Evolutionary conservation across 2,888 invertebrate genomes (phyloP), one percentile per base, ranked within the genome.

Genomic region (Ochropleura leucogaster): DNA sequence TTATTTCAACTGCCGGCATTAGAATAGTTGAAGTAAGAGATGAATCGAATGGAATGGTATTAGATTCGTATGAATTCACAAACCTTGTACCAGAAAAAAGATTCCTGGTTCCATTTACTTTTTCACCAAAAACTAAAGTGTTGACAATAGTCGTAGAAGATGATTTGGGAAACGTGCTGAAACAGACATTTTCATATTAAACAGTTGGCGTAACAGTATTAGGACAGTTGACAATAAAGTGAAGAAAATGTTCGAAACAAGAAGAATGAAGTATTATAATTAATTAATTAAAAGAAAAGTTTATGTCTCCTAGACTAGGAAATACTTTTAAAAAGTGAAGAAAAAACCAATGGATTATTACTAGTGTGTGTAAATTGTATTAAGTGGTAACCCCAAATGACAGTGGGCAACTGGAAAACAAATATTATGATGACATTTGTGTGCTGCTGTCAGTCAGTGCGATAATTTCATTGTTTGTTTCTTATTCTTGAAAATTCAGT

Each of bases 71-170:
- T 96, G 97, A 97, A 87, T 97, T 98, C 89, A 96, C 96, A 53
- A 96, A 97, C 83, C 93, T 95, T 70, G 94, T 97, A 72, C 95
- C 97, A 60, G 97, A 97, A 88, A 97, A 97, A 90, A 95, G 97
- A 84, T 97, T 97, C 90, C 93, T 97, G 88, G 92, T 97, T 77
- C 97, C 97, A 12, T 96, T 96, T 90, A 96, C 96, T 53, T 95
- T 96, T 89, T 94, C 96, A 68, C 94, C 94, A 69, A 95, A 94
- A 91, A 95, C 93, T 74, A 95, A 94, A 93, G 95, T 95, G 78
- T 91, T 97, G 72, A 97, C 97, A 64, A 96, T 98, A 87, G 97
- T 98, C 72, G 97, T 97, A 60, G 97, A 97, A 93, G 98, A 98
- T 88, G 97, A 97, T 82, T 92, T 97, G 83, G 98, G 98, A 85